A percentile compares a stretch with the other conserved stretches of the same genome.
Conservation (phyloP, 30 jellyfish, hydroid and myxozoan genomes). For the Pelagia noctiluca region DNA sequence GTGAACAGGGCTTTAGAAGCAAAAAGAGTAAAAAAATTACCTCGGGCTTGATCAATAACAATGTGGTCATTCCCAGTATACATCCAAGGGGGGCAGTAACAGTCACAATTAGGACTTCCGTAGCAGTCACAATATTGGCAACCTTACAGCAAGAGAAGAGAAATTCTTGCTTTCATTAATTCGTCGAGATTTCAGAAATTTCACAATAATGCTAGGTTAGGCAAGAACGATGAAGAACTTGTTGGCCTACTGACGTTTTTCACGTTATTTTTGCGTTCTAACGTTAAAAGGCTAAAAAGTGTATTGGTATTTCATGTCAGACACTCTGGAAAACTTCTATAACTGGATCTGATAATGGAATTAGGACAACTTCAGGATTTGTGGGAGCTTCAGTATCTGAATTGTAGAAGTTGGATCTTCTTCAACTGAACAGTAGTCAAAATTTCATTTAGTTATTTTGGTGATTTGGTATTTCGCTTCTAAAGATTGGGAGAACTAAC, state of each 20-base stretch:
- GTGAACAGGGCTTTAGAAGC: background rate
- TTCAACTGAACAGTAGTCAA: too few relatives aligned
- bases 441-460: too few relatives aligned
- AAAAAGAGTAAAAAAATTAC: slow-evolving; percentile 56
- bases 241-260: background rate
- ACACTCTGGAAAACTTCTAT: too few relatives aligned
- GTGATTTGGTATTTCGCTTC: too few relatives aligned
- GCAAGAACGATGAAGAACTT: background rate
- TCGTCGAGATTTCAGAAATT: background rate
- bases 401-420: too few relatives aligned
- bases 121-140: slow-evolving; percentile 79
- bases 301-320: too few relatives aligned
- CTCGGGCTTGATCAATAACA: slow-evolving; percentile 82
- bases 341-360: too few relatives aligned
- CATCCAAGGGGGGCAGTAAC: slow-evolving; percentile 97
- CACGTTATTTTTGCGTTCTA: background rate
- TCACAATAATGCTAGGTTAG: slow-evolving; percentile 48
- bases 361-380: too few relatives aligned
- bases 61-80: slow-evolving; percentile 85
- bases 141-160: slow-evolving; percentile 47
- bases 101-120: slow-evolving; percentile 76
- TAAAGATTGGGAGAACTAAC: too few relatives aligned
- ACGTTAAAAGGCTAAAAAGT: background rate
- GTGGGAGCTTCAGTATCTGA: too few relatives aligned
- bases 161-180: background rate